Evolutionary conservation across 2,113 vertebrate species (phyloP).

Genomic region (Pedionomus torquatus): DNA sequence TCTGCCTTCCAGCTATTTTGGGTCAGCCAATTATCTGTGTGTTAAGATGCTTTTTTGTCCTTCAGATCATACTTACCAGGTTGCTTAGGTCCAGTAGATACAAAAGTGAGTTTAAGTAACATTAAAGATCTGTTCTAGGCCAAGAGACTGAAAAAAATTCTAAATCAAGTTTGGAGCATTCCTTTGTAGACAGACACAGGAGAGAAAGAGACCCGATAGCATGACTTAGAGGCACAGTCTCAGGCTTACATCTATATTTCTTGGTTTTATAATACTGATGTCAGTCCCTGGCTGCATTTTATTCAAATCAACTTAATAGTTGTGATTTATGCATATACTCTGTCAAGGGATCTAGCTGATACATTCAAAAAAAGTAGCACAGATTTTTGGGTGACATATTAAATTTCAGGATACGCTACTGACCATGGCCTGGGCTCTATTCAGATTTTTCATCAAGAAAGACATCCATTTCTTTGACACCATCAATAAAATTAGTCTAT

Average conservation of each 20-base stretch:
- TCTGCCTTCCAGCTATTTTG: background rate
- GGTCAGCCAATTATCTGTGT: background rate
- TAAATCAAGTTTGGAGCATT: background rate
- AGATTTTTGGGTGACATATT: background rate
- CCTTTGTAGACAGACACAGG: background rate
- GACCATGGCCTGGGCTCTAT: background rate
- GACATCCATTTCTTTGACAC: background rate
- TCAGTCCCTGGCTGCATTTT: background rate
- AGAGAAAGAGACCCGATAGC: background rate
- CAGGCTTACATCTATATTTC: background rate
- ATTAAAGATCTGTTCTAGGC: background rate
- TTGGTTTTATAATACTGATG: background rate
- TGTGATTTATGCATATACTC: background rate
- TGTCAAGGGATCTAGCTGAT: background rate
- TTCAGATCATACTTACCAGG: background rate
- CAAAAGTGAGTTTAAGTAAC: slow-evolving; percentile 39
- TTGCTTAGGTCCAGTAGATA: background rate
- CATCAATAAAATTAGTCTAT: background rate
- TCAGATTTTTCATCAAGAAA: slow-evolving; percentile 6
- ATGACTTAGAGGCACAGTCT: background rate
- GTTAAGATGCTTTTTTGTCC: slow-evolving; percentile 10
- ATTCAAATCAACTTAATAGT: background rate
- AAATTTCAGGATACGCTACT: background rate
- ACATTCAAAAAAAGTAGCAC: background rate
- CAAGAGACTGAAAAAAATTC: slow-evolving; percentile 18